A percentile compares a stretch with the other conserved stretches of the same genome.
Evolutionary conservation across 2,113 vertebrate species (phyloP).

Genomic region (Dicaeum eximium): DNA sequence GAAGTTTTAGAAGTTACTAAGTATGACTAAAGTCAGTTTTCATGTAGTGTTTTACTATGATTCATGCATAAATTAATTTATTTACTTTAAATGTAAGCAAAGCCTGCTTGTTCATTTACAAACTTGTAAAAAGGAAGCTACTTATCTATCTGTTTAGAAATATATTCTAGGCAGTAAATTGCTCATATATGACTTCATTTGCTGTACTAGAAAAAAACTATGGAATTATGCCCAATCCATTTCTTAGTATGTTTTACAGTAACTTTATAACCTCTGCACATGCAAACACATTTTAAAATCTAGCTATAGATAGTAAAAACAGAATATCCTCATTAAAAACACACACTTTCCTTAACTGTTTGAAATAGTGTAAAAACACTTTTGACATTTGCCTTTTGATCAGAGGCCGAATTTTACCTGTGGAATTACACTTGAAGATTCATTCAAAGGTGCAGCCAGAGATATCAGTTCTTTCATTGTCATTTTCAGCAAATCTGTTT

Average conservation of each 20-base stretch:
- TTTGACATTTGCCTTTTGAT: neutral
- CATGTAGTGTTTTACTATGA: neutral
- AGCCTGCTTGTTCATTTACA: neutral
- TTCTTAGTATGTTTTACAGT: neutral
- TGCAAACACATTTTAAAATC: neutral
- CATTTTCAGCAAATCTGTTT: conserved; percentile 85
- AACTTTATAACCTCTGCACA: neutral
- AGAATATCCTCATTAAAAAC: neutral
- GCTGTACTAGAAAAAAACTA: neutral
- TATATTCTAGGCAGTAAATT: neutral
- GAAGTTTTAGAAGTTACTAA: neutral
- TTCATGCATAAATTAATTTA: neutral
- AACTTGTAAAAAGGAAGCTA: neutral
- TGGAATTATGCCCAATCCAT: neutral
- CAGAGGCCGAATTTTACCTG: conserved; percentile 76
- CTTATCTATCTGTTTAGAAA: neutral
- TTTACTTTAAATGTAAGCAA: neutral
- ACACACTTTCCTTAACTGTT: neutral
- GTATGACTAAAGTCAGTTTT: neutral
- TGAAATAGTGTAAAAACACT: neutral
- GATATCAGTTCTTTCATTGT: conserved; percentile 87
- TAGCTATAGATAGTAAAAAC: neutral
- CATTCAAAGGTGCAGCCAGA: conserved; percentile 76
- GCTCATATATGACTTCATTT: neutral
- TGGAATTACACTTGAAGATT: conserved; percentile 77